phyloP scores from a whole-genome alignment of 2,113 vertebrate genomes.

The Pterocles burchelli region DNA sequence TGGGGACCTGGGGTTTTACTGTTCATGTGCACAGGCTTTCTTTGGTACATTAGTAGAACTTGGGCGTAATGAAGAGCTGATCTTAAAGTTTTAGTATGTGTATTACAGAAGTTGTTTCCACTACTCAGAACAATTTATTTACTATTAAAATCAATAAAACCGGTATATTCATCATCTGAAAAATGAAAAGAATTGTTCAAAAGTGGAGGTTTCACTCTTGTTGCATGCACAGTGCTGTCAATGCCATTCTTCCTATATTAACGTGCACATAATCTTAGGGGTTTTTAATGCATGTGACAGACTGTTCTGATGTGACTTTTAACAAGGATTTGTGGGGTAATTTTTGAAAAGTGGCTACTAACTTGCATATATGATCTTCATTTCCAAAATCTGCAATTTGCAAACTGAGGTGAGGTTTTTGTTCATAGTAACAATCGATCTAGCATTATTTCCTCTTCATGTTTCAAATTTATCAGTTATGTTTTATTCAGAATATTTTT shows the following conservation, averaged over 20 bases:
- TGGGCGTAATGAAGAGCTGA: background rate
- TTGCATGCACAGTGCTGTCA: background rate
- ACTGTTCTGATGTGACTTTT: background rate
- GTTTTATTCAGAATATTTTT: background rate
- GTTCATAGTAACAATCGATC: background rate
- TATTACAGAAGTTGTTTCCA: background rate
- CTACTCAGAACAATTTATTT: background rate
- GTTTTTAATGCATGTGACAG: background rate
- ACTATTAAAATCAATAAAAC: background rate
- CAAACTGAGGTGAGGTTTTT: background rate
- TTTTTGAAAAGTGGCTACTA: background rate
- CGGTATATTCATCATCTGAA: background rate
- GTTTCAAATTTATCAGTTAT: background rate
- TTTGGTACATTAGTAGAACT: background rate
- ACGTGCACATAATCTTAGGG: fast-evolving
- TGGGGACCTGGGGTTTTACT: background rate
- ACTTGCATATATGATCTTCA: background rate
- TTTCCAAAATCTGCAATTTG: background rate
- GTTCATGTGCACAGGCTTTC: background rate
- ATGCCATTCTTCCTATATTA: background rate
- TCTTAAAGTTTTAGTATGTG: background rate
- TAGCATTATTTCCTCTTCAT: background rate
- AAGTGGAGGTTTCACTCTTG: background rate
- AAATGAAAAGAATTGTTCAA: background rate
- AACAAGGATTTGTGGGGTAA: background rate